phyloP scores from a whole-genome alignment of 2,888 invertebrate species.

The Agapostemon virescens region DNA sequence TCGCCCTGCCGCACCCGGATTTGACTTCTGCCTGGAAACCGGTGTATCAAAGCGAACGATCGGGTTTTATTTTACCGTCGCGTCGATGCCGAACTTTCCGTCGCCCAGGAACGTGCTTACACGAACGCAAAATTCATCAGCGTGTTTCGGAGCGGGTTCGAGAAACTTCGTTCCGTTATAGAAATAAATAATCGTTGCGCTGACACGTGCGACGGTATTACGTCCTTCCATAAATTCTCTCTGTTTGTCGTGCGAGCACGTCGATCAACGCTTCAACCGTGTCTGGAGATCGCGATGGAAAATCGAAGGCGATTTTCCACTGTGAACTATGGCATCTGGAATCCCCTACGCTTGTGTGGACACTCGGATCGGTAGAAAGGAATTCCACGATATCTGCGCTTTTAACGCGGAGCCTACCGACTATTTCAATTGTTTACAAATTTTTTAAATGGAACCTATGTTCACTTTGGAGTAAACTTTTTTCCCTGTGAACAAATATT shows the following conservation, averaged over 20 bases:
- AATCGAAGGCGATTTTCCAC: background rate
- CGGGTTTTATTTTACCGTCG: slow-evolving; percentile 32
- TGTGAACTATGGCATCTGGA: background rate
- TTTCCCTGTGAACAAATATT: no score
- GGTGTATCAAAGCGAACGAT: slow-evolving; percentile 31
- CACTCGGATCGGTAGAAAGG: background rate
- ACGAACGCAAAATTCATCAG: slow-evolving; percentile 6
- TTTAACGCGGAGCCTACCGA: no score
- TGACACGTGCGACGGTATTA: background rate
- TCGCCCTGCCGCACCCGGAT: slow-evolving; percentile 10
- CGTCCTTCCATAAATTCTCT: background rate
- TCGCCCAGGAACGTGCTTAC: slow-evolving; percentile 16
- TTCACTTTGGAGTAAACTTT: no score
- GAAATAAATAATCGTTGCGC: slow-evolving; percentile 8
- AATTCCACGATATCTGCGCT: background rate
- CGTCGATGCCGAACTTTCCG: background rate
- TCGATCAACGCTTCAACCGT: background rate
- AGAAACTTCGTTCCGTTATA: background rate
- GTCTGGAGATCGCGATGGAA: background rate
- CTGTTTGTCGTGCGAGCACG: background rate
- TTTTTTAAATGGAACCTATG: no score
- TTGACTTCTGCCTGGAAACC: slow-evolving; percentile 19
- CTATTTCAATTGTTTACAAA: no score
- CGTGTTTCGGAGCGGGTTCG: no score
- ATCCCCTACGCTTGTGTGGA: background rate